phyloP scores from a whole-genome alignment of 2,797 vertebrate genomes.

The Petrocephalus schoutedeni region DNA sequence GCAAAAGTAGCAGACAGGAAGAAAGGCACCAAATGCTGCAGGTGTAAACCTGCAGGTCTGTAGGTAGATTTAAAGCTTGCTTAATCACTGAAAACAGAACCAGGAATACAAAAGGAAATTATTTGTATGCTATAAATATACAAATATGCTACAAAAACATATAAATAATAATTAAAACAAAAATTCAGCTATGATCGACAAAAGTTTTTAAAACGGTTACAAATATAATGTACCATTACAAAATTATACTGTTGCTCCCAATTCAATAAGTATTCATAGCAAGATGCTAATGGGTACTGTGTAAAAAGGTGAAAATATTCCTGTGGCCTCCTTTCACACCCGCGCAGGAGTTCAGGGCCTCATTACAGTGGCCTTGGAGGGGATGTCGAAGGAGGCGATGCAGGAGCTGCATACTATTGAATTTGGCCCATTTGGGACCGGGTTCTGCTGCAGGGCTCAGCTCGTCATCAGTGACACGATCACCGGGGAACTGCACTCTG shows the following conservation, averaged over 20 bases:
- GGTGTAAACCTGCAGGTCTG: background rate
- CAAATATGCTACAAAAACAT: background rate
- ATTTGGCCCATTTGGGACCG: slow-evolving; percentile 57
- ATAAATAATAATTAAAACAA: background rate
- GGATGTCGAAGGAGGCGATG: slow-evolving; percentile 16
- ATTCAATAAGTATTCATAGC: background rate
- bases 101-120: background rate
- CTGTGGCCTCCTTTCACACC: background rate
- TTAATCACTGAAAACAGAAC: background rate
- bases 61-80: background rate
- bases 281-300: background rate
- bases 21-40: background rate
- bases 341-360: slow-evolving; percentile 51
- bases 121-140: background rate
- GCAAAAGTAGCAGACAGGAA: background rate
- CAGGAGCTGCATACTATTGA: slow-evolving; percentile 46
- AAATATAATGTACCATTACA: background rate
- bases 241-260: background rate
- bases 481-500: background rate
- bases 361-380: slow-evolving; percentile 49
- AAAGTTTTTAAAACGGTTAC: background rate
- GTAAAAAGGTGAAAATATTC: background rate
- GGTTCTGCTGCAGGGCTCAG: slow-evolving; percentile 50
- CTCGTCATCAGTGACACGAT: slow-evolving; percentile 48
- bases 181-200: background rate